These are phyloP conservation scores for Tribolium castaneum DNA, from an alignment of 1,140 invertebrate species.

Conservation along the genomic window DNA sequence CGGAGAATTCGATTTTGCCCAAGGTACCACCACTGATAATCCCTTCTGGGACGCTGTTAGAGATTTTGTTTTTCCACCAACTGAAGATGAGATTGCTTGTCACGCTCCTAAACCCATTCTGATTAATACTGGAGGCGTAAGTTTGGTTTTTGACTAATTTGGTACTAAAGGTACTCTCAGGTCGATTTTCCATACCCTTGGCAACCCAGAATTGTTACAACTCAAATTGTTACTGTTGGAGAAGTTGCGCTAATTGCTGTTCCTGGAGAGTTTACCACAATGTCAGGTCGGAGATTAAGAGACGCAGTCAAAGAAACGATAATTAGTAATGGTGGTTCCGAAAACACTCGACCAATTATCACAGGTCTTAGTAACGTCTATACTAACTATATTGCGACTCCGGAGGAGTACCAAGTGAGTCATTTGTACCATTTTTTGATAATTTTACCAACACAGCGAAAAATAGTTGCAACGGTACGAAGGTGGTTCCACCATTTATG, in stretches of 20 bases:
- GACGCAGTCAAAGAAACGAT: conserved; percentile 71
- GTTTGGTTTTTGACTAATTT: conserved; percentile 16
- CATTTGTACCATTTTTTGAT: neutral
- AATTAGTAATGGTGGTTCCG: conserved; percentile 63
- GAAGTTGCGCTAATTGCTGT: conserved; percentile 81
- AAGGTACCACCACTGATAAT: conserved; percentile 81
- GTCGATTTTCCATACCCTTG: conserved; percentile 87
- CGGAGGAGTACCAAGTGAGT: conserved; percentile 90
- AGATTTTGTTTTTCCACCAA: conserved; percentile 79
- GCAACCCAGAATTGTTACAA: conserved; percentile 88
- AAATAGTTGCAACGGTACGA: conserved; percentile 87
- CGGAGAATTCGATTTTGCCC: conserved; percentile 88
- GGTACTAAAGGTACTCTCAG: conserved; percentile 64
- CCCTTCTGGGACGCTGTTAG: conserved; percentile 83
- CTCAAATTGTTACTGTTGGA: conserved; percentile 82
- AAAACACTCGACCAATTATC: conserved; percentile 71
- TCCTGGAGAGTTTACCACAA: conserved; percentile 95
- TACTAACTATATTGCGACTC: conserved; percentile 89
- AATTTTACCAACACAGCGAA: neutral
- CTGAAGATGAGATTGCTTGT: conserved; percentile 74
- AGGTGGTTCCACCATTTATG: conserved; percentile 91
- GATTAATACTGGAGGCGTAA: conserved; percentile 87
- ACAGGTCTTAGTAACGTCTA: conserved; percentile 91
- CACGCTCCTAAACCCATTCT: conserved; percentile 90
- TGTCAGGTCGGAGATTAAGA: conserved; percentile 87